These are phyloP conservation scores for Gymnopithys bicolor DNA, from an alignment of 2,797 vertebrate genomes.

Conservation along the genomic window DNA sequence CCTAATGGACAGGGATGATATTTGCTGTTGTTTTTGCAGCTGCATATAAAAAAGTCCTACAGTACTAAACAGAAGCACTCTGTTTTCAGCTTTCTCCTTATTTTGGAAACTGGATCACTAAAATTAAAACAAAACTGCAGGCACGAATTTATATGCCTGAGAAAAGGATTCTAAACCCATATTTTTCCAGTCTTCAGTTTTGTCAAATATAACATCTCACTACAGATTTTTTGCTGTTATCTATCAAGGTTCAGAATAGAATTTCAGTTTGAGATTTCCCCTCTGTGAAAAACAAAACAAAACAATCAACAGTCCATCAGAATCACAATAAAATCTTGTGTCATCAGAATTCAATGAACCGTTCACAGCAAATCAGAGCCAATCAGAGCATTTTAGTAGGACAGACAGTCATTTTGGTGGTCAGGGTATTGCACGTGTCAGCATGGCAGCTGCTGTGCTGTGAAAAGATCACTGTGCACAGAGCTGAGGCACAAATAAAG, in stretches of 20 bases:
- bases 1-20: not conserved
- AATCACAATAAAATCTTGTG: constrained; percentile 37
- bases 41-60: not conserved
- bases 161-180: not conserved
- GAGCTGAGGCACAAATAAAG: constrained; percentile 31
- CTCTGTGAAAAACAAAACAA: constrained; percentile 12
- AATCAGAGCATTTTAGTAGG: constrained; percentile 11
- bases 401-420: constrained; percentile 64
- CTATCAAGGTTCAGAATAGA: not conserved
- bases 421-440: constrained; percentile 35
- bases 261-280: constrained; percentile 16
- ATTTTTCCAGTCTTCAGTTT: constrained; percentile 10
- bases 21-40: constrained; percentile 21
- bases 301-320: not conserved
- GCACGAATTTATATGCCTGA: not conserved
- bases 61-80: constrained; percentile 23
- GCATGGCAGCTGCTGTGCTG: constrained; percentile 65
- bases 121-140: constrained; percentile 13
- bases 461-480: constrained; percentile 58
- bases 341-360: constrained; percentile 40
- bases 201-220: not conserved
- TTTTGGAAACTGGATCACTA: constrained; percentile 24
- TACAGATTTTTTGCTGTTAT: not conserved
- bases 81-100: constrained; percentile 35
- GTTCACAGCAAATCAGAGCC: not conserved